Percentiles rank a stretch among this genome's conserved stretches.
Conservation (phyloP, 1,140 invertebrate species). For the Drosophila ogumai region DNA sequence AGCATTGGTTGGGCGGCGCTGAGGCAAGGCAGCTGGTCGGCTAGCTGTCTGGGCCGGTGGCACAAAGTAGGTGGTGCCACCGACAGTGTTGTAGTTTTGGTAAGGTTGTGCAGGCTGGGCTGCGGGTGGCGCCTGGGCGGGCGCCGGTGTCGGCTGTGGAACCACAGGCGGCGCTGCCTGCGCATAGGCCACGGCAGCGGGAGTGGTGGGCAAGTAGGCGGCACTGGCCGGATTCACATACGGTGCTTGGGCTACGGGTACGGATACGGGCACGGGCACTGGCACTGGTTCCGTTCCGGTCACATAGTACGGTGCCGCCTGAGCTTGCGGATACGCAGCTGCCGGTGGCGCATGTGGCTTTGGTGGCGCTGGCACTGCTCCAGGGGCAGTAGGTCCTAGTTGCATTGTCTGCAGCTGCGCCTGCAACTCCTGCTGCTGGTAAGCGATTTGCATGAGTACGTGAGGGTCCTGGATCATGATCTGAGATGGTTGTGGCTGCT, state of each 20-base stretch:
- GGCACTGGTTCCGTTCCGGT: constrained; percentile 59
- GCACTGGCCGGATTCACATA: constrained; percentile 67
- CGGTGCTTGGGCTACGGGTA: constrained; percentile 55
- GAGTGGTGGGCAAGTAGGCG: constrained; percentile 68
- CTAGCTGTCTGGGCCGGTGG: constrained; percentile 71
- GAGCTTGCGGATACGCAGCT: constrained; percentile 63
- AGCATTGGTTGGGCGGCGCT: constrained; percentile 85
- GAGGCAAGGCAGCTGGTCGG: constrained; percentile 74
- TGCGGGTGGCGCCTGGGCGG: constrained; percentile 50
- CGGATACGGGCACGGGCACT: constrained; percentile 44
- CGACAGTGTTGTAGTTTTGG: constrained; percentile 83
- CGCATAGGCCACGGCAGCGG: constrained; percentile 68
- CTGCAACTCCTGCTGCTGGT: constrained; percentile 80
- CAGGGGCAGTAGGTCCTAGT: constrained; percentile 44
- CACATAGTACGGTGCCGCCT: constrained; percentile 84
- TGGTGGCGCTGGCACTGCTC: constrained; percentile 43
- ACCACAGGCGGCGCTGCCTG: constrained; percentile 57
- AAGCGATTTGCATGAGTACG: constrained; percentile 78
- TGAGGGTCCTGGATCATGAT: constrained; percentile 79
- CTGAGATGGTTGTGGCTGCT: constrained; percentile 67
- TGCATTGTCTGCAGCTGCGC: constrained; percentile 77
- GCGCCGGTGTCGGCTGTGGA: constrained; percentile 34
- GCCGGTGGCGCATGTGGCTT: constrained; percentile 58
- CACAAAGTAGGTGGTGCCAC: constrained; percentile 84
- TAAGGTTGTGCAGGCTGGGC: constrained; percentile 53